Percentiles rank a stretch among this genome's conserved stretches.
phyloP scores from a whole-genome alignment of 2,113 vertebrate species.

The Amphiprion percula region DNA sequence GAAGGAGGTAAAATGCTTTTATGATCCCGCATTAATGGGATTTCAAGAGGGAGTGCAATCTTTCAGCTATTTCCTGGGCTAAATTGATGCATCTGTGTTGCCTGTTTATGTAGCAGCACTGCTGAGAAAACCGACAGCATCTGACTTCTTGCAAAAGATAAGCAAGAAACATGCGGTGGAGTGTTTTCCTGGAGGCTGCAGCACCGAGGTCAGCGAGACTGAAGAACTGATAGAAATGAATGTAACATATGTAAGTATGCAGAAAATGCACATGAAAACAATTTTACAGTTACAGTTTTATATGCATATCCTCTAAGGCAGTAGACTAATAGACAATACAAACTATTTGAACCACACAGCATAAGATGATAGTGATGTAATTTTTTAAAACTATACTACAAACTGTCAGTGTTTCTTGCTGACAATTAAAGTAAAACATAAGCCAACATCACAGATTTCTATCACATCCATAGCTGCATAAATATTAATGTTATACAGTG shows the following conservation, averaged over 20 bases:
- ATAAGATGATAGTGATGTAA: too few relatives aligned
- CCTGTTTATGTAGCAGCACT: conserved; percentile 63
- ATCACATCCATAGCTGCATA: not conserved
- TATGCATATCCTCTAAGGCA: not conserved
- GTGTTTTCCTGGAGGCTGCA: conserved; percentile 76
- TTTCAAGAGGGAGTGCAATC: not conserved
- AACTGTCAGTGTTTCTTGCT: too few relatives aligned
- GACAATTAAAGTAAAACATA: not conserved
- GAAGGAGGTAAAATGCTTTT: conserved; percentile 74
- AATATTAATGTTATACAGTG: not conserved
- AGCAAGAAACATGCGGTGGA: conserved; percentile 64
- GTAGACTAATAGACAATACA: not conserved
- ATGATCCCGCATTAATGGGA: not conserved
- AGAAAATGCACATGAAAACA: not conserved
- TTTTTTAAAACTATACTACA: too few relatives aligned
- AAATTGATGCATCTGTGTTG: conserved; percentile 7
- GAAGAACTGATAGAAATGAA: conserved; percentile 68
- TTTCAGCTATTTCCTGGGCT: not conserved
- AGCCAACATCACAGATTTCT: not conserved
- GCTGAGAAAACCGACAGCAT: conserved; percentile 73
- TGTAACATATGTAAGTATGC: conserved; percentile 72
- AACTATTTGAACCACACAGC: not conserved
- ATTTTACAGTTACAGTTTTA: not conserved
- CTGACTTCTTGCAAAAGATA: conserved; percentile 70
- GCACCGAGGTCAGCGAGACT: conserved; percentile 68